phyloP scores from a whole-genome alignment of 2,113 vertebrate species.

The Serinus canaria region DNA sequence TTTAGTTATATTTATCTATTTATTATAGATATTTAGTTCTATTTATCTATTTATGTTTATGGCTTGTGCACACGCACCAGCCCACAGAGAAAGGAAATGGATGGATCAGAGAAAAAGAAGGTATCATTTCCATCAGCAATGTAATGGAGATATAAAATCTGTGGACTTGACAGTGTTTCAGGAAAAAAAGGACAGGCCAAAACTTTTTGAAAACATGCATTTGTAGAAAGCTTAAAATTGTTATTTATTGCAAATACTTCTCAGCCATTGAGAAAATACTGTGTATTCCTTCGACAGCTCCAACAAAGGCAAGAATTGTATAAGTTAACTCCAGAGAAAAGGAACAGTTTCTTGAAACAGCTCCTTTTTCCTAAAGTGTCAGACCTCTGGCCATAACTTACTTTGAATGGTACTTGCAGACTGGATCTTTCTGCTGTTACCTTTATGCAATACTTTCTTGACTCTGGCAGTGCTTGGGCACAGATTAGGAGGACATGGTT shows the following conservation, averaged over 20 bases:
- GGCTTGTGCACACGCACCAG: not conserved
- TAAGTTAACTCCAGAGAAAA: not conserved
- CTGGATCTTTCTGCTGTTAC: not conserved
- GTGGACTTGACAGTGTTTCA: not conserved
- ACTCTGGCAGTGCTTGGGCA: not conserved
- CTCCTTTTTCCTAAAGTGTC: not conserved
- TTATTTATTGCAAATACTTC: not conserved
- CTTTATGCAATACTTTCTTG: not conserved
- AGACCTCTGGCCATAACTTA: not conserved
- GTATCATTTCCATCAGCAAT: fast-evolving
- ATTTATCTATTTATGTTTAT: not conserved
- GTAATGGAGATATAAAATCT: not conserved
- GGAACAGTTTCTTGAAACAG: not conserved
- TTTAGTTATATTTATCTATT: too few species aligned
- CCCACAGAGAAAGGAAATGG: not conserved
- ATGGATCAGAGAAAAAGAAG: not conserved
- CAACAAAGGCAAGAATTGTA: not conserved
- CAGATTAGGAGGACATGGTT: not conserved
- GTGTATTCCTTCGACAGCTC: not conserved
- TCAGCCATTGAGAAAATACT: not conserved
- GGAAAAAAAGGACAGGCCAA: not conserved
- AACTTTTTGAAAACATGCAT: not conserved
- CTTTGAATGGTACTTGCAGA: not conserved
- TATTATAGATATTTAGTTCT: not conserved
- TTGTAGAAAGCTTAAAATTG: not conserved